These are phyloP conservation scores for Chromoteleia sp. DNA, from an alignment of 2,888 invertebrate genomes.

Conservation along the genomic window DNA sequence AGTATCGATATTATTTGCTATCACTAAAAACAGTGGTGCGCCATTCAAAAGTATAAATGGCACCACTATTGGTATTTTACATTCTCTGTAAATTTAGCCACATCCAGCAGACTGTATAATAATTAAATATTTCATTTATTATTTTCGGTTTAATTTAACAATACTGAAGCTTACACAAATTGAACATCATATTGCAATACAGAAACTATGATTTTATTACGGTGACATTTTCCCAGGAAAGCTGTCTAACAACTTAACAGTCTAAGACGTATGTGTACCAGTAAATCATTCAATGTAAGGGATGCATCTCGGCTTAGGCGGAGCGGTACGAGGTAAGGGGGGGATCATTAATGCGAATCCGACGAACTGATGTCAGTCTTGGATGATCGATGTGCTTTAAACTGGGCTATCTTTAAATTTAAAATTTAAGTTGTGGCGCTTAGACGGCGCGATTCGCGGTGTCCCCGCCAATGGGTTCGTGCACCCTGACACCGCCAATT, in stretches of 20 bases:
- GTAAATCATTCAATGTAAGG: conserved; percentile 55
- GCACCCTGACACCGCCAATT: conserved; percentile 59
- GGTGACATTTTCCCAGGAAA: conserved; percentile 17
- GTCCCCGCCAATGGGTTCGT: conserved; percentile 43
- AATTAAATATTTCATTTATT: too few species aligned
- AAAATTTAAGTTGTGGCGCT: conserved; percentile 43
- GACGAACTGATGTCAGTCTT: conserved; percentile 59
- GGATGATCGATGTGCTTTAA: conserved; percentile 66
- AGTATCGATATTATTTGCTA: too few species aligned
- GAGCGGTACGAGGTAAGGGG: conserved; percentile 51
- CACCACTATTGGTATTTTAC: too few species aligned
- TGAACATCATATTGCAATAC: too few species aligned
- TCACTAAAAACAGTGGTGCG: too few species aligned
- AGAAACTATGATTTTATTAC: too few species aligned
- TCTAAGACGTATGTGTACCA: conserved; percentile 34
- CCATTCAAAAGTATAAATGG: too few species aligned
- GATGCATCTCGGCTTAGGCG: conserved; percentile 36
- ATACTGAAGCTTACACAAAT: too few species aligned
- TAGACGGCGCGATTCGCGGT: conserved; percentile 46
- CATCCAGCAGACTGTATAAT: too few species aligned
- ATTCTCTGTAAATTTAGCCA: too few species aligned
- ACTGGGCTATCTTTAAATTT: conserved; percentile 60
- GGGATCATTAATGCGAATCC: conserved; percentile 50
- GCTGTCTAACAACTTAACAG: conserved; percentile 34
- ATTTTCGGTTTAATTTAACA: too few species aligned